phyloP scores from a whole-genome alignment of 2,888 invertebrate species.

The Balanococcus diminutus region DNA sequence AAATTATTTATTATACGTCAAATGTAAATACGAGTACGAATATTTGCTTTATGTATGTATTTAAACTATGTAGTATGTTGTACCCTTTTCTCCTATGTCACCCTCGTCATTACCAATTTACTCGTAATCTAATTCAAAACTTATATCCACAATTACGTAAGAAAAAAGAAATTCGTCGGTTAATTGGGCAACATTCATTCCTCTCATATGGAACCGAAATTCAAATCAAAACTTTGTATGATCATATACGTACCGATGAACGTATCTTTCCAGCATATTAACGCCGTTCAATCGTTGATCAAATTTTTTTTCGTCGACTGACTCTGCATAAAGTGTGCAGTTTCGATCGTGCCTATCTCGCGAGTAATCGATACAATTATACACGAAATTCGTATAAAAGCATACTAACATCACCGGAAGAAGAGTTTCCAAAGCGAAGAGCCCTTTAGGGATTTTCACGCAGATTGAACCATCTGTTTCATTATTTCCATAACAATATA shows the following conservation, averaged over 20 bases:
- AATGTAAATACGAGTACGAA: not conserved
- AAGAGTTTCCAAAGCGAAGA: not conserved
- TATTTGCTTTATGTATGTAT: too few species aligned
- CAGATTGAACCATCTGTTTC: not conserved
- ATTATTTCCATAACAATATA: not conserved
- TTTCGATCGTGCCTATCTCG: not conserved
- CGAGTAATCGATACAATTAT: not conserved
- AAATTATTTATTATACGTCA: not conserved
- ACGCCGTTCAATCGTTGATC: not conserved
- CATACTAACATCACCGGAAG: not conserved
- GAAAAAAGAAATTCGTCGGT: not conserved
- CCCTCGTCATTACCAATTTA: not conserved
- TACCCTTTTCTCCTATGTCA: not conserved
- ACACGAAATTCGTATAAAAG: not conserved
- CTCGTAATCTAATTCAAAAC: not conserved
- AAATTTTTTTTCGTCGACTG: conserved; percentile 4
- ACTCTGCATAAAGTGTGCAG: not conserved
- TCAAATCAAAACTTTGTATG: not conserved
- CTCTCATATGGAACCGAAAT: not conserved
- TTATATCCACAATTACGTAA: not conserved
- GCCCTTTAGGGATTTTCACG: not conserved
- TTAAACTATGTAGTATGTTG: too few species aligned
- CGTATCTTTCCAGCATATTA: not conserved
- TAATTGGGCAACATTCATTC: not conserved
- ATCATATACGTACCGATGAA: not conserved